Conservation (phyloP, 2,797 vertebrate genomes). For the Parambassis ranga region DNA sequence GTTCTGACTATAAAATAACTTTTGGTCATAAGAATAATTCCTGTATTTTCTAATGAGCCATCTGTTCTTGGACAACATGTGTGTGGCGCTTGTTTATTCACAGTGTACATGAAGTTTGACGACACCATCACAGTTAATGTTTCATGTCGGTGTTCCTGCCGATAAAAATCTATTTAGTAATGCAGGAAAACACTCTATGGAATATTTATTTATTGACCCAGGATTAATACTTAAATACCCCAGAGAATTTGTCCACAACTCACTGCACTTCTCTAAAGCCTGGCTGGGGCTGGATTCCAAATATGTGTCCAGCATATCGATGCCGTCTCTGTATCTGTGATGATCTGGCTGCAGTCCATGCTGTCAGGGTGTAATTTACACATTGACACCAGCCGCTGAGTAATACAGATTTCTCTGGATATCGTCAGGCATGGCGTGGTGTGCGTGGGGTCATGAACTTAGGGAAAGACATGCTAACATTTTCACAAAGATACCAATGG, state of each 20-base stretch:
- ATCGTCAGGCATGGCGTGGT: slow-evolving; percentile 2
- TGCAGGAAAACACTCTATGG: slow-evolving; percentile 9
- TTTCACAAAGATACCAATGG: slow-evolving; percentile 10
- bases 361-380: slow-evolving; percentile 31
- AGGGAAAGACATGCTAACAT: slow-evolving; percentile 21
- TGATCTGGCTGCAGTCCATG: slow-evolving; percentile 35
- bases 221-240: slow-evolving; percentile 32
- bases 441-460: slow-evolving; percentile 8
- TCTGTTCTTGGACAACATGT: not conserved
- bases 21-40: not conserved
- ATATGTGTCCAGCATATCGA: slow-evolving; percentile 30
- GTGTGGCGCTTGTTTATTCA: not conserved
- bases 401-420: slow-evolving; percentile 24
- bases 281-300: slow-evolving; percentile 15
- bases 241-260: slow-evolving; percentile 33
- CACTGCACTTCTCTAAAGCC: slow-evolving; percentile 16
- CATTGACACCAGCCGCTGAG: slow-evolving; percentile 24
- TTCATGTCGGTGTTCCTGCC: slow-evolving; percentile 13
- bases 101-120: no score
- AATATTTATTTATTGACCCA: slow-evolving; percentile 40
- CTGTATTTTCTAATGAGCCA: not conserved
- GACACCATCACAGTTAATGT: slow-evolving; percentile 9
- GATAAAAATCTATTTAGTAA: slow-evolving; percentile 31
- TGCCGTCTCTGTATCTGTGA: slow-evolving; percentile 12
- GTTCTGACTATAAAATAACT: not conserved